These are phyloP conservation scores for Ameiurus melas DNA, from an alignment of 2,113 vertebrate species.

Conservation along the genomic window DNA sequence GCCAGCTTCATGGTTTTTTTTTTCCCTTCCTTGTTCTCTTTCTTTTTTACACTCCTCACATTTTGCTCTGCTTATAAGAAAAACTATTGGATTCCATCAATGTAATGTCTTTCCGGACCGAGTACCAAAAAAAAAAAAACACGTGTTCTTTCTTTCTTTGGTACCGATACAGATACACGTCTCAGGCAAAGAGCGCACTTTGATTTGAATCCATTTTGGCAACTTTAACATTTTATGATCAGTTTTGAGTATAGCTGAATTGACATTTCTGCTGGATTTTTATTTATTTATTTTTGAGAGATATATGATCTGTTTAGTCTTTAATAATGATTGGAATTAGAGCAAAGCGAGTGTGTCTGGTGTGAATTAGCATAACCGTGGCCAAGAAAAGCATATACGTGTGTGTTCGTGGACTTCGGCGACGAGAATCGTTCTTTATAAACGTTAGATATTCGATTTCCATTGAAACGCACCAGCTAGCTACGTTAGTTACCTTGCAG, in stretches of 20 bases:
- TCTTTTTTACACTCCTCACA: slow-evolving; percentile 1
- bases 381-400: not conserved
- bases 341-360: too few species aligned
- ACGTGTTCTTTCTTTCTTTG: too few species aligned
- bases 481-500: not conserved
- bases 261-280: too few species aligned
- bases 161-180: too few species aligned
- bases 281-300: too few species aligned
- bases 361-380: too few species aligned
- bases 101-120: not conserved
- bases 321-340: too few species aligned
- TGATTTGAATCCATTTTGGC: too few species aligned
- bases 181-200: too few species aligned
- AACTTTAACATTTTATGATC: too few species aligned
- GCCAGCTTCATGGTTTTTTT: not conserved
- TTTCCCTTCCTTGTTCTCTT: not conserved
- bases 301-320: too few species aligned
- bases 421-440: not conserved
- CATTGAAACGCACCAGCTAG: not conserved
- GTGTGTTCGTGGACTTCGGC: not conserved
- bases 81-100: not conserved
- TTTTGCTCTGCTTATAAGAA: slow-evolving; percentile 32
- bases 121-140: not conserved
- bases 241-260: too few species aligned
- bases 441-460: not conserved